Base-by-base conservation (phyloP, 2,797 vertebrate genomes). In the Brotogeris chrysoptera region DNA sequence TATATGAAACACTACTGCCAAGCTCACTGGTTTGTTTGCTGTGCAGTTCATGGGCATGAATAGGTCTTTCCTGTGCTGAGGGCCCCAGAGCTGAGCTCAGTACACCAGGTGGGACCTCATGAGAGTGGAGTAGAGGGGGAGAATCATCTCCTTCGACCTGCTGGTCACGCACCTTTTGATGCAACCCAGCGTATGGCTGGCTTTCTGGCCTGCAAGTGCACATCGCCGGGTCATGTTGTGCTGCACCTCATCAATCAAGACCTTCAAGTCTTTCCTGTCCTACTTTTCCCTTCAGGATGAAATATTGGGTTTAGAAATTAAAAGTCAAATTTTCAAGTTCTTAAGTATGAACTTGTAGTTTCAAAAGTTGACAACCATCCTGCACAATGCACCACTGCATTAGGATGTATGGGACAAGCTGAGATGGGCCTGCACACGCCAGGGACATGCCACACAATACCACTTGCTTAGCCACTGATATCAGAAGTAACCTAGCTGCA, bases 351-450 rank as follows among this genome's bases (percentile, higher is more conserved):
- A 38, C 6, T 3, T 32, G 39, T 2, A 50, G 15, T 34, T 90
- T 68, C 47, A 55, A 32, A 77, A 60, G 27, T 5, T 47, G 43
- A 2, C 18, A 13, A 38, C 11, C 32, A 55, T 32, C 47, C 47
- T 46, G 16, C 43, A 9, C 8, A 25, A 13, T 0, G 3, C 16
- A 4, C 38, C 1, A 0, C 50, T 53, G 34, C 7, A 2, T 5
- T 21, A 20, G 23, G 66, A n/a, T 0, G 2, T 0, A 2, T 12
- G 30, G 41, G 28, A 15, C 23, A 41, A 27, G 47, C 25, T 39
- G 44, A 5, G n/a, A 30, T 2, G 23, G 38, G 57, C 36, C 63
- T 30, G 36, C 59, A 47, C 17, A 28, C 49, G 44, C 5, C 10
- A 49, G 24, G 32, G 41, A 28, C 28, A 36, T 3, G n/a, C 16